Evolutionary conservation across 2,888 invertebrate species (phyloP), one percentile per base, ranked within the genome.

Genomic region (Octodonta nipae): DNA sequence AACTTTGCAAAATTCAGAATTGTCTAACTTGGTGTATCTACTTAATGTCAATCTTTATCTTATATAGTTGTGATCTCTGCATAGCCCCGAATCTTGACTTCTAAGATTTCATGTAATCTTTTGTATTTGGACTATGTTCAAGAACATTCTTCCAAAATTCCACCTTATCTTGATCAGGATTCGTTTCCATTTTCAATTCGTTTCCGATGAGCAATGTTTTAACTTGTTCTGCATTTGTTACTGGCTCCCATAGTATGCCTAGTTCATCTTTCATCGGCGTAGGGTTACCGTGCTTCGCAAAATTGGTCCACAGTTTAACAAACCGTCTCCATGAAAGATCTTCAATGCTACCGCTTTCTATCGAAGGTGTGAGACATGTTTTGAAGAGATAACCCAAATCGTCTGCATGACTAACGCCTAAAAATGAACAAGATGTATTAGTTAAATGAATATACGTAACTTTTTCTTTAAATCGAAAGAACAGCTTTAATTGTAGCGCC

Each of bases 231-330:
- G 40, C 38, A 4, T 42, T 29, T 14, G 35, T 35, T 2, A 44
- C 42, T 2, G 52, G 49, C 31, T 48, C 37, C 55, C 56, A 57
- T 10, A n/a, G 34, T 15, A 41, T 12, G 12, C 37, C 38, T 5
- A 41, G 25, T 15, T n/a, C n/a, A n/a, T 44, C 35, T 4, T 35
- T 35, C 5, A 38, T 28, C 5, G 45, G 45, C 11, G 43, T 46
- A 6, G 50, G 50, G 32, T 49, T 41, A 5, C 46, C 46, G 31
- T 28, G 42, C 33, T 36, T 45, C 4, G 55, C 54, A 35, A 55
- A 55, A 38, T 53, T 52, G 1, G 50, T 45, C 55, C 55, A 55
- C 7, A 55, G 26, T 28, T 41, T 47, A 4, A 48, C 36, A 32
- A 54, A 43, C 13, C 47, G 37, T 29, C 42, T 39, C 14, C 52